These are phyloP conservation scores for Hylaeus anthracinus DNA, from an alignment of 1,140 invertebrate genomes.

Conservation along the genomic window DNA sequence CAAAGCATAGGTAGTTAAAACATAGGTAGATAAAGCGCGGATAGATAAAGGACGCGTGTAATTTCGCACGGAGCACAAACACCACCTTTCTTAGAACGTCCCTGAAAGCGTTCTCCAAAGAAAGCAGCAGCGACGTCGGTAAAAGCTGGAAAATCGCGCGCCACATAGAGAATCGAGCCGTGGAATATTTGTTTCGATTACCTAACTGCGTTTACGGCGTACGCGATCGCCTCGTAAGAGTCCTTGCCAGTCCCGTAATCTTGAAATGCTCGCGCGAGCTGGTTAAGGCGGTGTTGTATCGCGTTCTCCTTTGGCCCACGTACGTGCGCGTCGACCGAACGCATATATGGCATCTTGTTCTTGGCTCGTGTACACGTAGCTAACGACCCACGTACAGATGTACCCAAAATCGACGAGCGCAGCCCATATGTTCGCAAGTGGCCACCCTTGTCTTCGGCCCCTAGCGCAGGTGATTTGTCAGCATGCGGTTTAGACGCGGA, in stretches of 20 bases:
- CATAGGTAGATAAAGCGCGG: no score
- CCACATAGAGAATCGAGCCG: background rate
- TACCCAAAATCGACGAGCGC: slow-evolving; percentile 58
- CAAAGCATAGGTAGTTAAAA: no score
- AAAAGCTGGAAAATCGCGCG: background rate
- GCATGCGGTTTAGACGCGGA: background rate
- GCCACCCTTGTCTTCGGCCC: slow-evolving; percentile 22
- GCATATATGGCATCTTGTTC: slow-evolving; percentile 70
- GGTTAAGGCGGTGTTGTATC: slow-evolving; percentile 44
- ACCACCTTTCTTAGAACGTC: no score
- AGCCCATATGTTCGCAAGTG: slow-evolving; percentile 32
- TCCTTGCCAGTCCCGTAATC: slow-evolving; percentile 48
- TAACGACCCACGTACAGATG: slow-evolving; percentile 64
- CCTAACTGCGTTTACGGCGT: slow-evolving; percentile 22
- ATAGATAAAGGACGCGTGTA: no score
- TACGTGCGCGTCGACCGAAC: slow-evolving; percentile 25
- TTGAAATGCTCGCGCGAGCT: slow-evolving; percentile 39
- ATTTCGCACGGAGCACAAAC: no score
- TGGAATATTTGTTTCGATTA: slow-evolving; percentile 16
- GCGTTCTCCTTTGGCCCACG: slow-evolving; percentile 65
- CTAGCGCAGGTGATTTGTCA: slow-evolving; percentile 20
- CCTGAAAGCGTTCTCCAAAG: no score
- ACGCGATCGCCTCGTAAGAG: slow-evolving; percentile 19
- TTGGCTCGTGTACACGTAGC: slow-evolving; percentile 55
- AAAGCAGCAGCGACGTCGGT: background rate